A percentile compares a stretch with the other conserved stretches of the same genome.
These are phyloP conservation scores for Drosophila obscura DNA, from an alignment of 1,140 invertebrate genomes.

Conservation along the genomic window DNA sequence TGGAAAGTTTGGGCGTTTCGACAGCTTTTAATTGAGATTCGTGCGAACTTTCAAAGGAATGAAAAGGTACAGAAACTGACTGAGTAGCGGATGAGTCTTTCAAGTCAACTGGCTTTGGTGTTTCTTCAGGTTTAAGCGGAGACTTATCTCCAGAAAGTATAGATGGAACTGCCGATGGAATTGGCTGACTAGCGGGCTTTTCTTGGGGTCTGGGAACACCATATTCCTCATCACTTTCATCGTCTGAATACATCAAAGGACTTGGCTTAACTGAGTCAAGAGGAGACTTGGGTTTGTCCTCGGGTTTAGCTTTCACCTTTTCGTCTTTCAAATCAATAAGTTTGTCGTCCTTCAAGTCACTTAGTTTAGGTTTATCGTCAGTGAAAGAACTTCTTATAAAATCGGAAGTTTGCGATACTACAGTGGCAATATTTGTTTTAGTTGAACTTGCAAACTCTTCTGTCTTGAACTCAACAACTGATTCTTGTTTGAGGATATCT, in stretches of 20 bases:
- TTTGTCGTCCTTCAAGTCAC: too few species aligned
- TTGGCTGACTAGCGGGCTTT: background rate
- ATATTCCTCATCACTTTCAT: conserved; percentile 14
- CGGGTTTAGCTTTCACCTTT: background rate
- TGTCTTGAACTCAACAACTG: too few species aligned
- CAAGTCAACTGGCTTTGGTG: background rate
- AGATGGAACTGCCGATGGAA: background rate
- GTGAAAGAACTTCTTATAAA: too few species aligned
- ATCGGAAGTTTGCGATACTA: too few species aligned
- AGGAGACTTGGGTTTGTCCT: conserved; percentile 14
- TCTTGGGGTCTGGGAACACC: conserved; percentile 1
- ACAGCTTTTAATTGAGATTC: conserved; percentile 7
- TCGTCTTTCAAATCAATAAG: background rate
- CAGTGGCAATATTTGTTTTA: too few species aligned
- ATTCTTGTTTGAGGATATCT: too few species aligned
- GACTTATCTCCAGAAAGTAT: background rate
- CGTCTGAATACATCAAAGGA: conserved; percentile 6
- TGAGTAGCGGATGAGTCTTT: background rate
- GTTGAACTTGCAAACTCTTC: too few species aligned
- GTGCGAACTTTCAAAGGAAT: background rate
- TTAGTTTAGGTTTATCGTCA: too few species aligned
- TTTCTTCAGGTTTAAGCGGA: conserved; percentile 2
- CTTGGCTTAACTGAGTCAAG: conserved; percentile 1
- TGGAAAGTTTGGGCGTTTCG: background rate
- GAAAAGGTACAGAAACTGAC: background rate